Evolutionary conservation across 2,113 vertebrate species (phyloP).

Genomic region (Sinocyclocheilus anshuiensis): DNA sequence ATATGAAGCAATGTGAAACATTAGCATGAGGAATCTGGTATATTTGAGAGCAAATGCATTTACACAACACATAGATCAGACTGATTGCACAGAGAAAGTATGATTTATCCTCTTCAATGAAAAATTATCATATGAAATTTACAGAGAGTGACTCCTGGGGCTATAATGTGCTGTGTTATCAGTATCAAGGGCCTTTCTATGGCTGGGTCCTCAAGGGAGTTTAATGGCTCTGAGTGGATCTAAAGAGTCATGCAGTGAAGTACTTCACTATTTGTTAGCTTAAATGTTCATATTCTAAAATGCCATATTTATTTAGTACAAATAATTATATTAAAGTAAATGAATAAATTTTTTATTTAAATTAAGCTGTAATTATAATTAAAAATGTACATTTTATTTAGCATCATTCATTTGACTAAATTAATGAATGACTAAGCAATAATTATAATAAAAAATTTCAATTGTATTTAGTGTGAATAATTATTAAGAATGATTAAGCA

Average conservation of each 20-base stretch:
- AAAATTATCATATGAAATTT: constrained; percentile 39
- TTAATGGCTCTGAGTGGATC: constrained; percentile 3
- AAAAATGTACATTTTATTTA: not conserved
- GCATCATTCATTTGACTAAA: not conserved
- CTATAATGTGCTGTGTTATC: constrained; percentile 18
- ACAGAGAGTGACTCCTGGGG: constrained; percentile 4
- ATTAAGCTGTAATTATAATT: not conserved
- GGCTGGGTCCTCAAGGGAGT: constrained; percentile 2
- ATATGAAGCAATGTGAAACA: constrained; percentile 37
- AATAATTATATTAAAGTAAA: not conserved
- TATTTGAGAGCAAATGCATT: constrained; percentile 43
- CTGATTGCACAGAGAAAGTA: constrained; percentile 30
- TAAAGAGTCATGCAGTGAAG: not conserved
- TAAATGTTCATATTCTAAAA: not conserved
- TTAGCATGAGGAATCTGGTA: constrained; percentile 41
- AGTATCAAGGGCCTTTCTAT: constrained; percentile 19
- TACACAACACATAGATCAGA: constrained; percentile 42
- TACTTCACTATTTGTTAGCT: not conserved
- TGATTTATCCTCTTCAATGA: constrained; percentile 34
- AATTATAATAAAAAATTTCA: too few relatives aligned
- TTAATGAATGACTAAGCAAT: too few relatives aligned
- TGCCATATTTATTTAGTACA: not conserved
- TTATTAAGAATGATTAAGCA: too few relatives aligned
- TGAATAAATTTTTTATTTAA: not conserved
- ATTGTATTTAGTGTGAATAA: too few relatives aligned